These are phyloP conservation scores for Euglossa dilemma DNA, from an alignment of 1,140 invertebrate genomes.

Conservation along the genomic window DNA sequence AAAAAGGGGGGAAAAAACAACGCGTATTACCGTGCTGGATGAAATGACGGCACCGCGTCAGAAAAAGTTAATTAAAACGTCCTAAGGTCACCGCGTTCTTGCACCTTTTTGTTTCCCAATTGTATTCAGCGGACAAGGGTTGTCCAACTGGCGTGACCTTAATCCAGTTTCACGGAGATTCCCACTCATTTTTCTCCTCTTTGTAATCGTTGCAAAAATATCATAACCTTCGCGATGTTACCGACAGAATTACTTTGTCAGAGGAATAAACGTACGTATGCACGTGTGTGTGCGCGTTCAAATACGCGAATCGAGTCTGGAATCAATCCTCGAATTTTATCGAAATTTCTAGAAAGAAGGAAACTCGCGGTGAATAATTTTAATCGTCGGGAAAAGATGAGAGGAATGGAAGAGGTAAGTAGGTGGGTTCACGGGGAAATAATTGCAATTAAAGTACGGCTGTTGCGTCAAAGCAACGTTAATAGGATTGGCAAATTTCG, in stretches of 20 bases:
- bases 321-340: no score
- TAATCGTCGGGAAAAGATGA: no score
- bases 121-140: conserved; percentile 9
- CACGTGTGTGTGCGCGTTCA: no score
- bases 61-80: conserved; percentile 38
- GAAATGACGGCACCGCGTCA: background rate
- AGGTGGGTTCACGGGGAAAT: no score
- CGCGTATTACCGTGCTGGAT: background rate
- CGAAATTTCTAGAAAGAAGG: no score
- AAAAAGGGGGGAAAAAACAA: background rate
- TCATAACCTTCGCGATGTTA: no score
- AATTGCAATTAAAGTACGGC: no score
- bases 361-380: no score
- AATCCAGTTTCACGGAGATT: conserved; percentile 2
- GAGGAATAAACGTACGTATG: background rate
- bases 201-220: background rate
- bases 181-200: background rate
- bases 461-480: background rate
- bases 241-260: background rate
- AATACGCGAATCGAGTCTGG: no score
- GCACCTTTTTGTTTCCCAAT: background rate
- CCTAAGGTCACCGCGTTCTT: conserved; percentile 21
- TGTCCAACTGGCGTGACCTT: conserved; percentile 12
- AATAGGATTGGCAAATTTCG: background rate
- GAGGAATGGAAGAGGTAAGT: no score